phyloP scores from a whole-genome alignment of 2,113 vertebrate genomes.

The Sinocyclocheilus anshuiensis region DNA sequence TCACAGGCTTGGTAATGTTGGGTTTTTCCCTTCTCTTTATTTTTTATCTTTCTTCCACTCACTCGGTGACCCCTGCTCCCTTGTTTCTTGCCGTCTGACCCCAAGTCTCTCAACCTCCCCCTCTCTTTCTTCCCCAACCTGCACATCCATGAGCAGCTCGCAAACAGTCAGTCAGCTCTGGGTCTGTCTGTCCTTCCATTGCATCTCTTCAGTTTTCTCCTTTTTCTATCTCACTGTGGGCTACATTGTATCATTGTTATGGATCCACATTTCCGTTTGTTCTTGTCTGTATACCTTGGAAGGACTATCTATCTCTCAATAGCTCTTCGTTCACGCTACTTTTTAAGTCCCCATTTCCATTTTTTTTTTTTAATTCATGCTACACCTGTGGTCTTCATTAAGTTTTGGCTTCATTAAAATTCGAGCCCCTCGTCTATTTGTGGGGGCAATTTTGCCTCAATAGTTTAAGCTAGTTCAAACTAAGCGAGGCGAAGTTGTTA shows the following conservation, averaged over 20 bases:
- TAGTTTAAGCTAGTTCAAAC: background rate
- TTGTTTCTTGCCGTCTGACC: slow-evolving; percentile 78
- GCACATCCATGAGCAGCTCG: slow-evolving; percentile 66
- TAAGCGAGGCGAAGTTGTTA: background rate
- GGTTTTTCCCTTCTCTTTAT: slow-evolving; percentile 67
- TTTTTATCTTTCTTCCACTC: slow-evolving; percentile 76
- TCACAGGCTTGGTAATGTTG: slow-evolving; percentile 68
- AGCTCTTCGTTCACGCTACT: slow-evolving; percentile 26
- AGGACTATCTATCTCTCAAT: slow-evolving; percentile 43
- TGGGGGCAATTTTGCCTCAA: background rate
- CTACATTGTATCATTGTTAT: slow-evolving; percentile 47
- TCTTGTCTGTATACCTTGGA: slow-evolving; percentile 47
- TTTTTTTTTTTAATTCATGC: slow-evolving; percentile 26
- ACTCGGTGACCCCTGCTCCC: slow-evolving; percentile 79
- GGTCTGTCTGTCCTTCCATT: slow-evolving; percentile 33
- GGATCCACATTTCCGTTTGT: slow-evolving; percentile 48
- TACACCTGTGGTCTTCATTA: slow-evolving; percentile 39
- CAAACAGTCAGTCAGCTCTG: slow-evolving; percentile 54
- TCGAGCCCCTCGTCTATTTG: slow-evolving; percentile 14
- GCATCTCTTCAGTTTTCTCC: slow-evolving; percentile 55
- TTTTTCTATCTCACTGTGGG: slow-evolving; percentile 39
- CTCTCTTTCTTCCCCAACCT: slow-evolving; percentile 65
- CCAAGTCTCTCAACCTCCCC: slow-evolving; percentile 65
- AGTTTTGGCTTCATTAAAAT: slow-evolving; percentile 22
- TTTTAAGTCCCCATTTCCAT: slow-evolving; percentile 28